These are phyloP conservation scores for Acanthiza pusilla DNA, from an alignment of 2,797 vertebrate genomes.

Conservation along the genomic window DNA sequence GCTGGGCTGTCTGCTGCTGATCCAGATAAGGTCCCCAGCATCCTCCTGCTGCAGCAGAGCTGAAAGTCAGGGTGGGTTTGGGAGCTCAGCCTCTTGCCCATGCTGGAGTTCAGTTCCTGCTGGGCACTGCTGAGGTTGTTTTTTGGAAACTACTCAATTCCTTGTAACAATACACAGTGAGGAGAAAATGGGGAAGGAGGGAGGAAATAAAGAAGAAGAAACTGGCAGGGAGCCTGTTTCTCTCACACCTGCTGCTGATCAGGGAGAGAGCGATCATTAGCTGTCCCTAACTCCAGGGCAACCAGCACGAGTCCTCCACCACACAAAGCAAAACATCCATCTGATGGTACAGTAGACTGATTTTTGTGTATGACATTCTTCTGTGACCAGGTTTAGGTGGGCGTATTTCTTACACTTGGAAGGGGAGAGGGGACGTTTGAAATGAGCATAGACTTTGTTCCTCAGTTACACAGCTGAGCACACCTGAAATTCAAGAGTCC, in stretches of 20 bases:
- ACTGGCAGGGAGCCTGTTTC: not conserved
- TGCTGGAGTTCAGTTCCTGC: not conserved
- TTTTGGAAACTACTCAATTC: not conserved
- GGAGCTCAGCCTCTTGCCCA: not conserved
- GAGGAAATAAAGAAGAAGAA: not conserved
- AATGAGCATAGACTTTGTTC: not conserved
- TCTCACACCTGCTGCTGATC: not conserved
- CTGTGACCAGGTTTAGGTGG: not conserved
- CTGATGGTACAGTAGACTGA: not conserved
- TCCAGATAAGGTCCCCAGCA: not conserved
- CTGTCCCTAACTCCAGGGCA: not conserved
- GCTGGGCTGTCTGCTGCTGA: not conserved
- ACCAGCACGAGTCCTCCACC: not conserved
- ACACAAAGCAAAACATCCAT: not conserved
- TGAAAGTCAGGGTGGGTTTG: not conserved
- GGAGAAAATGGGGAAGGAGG: not conserved
- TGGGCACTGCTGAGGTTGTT: not conserved
- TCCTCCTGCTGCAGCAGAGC: rapidly evolving
- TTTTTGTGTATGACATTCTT: not conserved
- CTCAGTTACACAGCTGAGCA: not conserved
- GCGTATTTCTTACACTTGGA: not conserved
- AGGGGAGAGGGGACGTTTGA: not conserved
- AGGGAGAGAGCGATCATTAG: not conserved
- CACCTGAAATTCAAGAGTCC: not conserved
- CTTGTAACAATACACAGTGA: not conserved